These are phyloP conservation scores for Lates calcarifer DNA, from an alignment of 2,113 vertebrate species.

Conservation along the genomic window DNA sequence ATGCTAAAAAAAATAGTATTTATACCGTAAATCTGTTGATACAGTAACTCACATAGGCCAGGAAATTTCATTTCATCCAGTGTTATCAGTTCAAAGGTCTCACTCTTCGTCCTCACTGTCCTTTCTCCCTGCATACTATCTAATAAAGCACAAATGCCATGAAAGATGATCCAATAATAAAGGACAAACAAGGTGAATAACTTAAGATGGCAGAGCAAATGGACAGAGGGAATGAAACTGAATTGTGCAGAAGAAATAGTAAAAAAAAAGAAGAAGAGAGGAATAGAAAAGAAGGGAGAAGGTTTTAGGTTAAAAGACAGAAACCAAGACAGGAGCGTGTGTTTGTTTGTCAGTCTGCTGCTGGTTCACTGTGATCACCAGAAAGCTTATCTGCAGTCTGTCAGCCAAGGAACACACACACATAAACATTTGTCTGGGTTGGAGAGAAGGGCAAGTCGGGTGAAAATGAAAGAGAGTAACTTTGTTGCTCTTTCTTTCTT, in stretches of 20 bases:
- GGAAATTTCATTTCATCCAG: slow-evolving; percentile 26
- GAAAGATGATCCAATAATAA: slow-evolving; percentile 52
- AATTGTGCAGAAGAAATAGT: background rate
- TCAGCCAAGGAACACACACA: slow-evolving; percentile 15
- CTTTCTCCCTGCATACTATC: slow-evolving; percentile 15
- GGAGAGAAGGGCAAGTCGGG: too few species aligned
- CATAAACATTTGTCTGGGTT: background rate
- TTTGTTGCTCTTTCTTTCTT: background rate
- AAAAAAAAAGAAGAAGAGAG: background rate
- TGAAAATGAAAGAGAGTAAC: too few species aligned
- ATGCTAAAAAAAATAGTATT: background rate
- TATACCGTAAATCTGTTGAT: background rate
- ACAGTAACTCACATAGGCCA: slow-evolving; percentile 3
- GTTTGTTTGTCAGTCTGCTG: slow-evolving; percentile 40
- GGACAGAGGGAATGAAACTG: slow-evolving; percentile 8
- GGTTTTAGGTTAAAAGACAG: slow-evolving; percentile 16
- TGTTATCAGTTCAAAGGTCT: slow-evolving; percentile 26
- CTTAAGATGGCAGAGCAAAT: slow-evolving; percentile 20
- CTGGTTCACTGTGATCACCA: slow-evolving; percentile 28
- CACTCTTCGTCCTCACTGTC: slow-evolving; percentile 1
- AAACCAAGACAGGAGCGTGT: slow-evolving; percentile 8
- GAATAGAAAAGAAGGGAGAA: background rate
- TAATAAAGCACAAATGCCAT: slow-evolving; percentile 37
- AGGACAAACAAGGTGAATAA: slow-evolving; percentile 30
- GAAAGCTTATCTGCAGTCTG: slow-evolving; percentile 35